A percentile compares a stretch with the other conserved stretches of the same genome.
These are phyloP conservation scores for Melanotaenia pygmaea DNA, from an alignment of 2,797 vertebrate species.

Conservation along the genomic window DNA sequence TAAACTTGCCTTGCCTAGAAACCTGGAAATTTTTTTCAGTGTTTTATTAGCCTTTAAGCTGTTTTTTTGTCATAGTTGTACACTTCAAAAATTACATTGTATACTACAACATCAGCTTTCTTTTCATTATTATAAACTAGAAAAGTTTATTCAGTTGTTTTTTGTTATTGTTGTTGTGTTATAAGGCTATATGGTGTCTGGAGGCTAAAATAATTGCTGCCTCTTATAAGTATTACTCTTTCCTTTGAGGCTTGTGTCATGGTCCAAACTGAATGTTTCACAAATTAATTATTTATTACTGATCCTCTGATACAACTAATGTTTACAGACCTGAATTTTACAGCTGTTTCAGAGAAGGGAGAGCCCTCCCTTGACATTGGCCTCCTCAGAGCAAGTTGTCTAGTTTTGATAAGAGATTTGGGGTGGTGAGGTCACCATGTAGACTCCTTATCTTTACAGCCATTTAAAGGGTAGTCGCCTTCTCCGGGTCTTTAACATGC, in stretches of 20 bases:
- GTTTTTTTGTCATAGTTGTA: not conserved
- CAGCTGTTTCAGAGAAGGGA: not conserved
- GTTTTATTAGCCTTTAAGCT: not conserved
- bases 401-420: slow-evolving; percentile 66
- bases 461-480: slow-evolving; percentile 67
- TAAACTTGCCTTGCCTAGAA: no score
- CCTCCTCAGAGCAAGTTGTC: slow-evolving; percentile 54
- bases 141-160: not conserved
- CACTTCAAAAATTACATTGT: not conserved
- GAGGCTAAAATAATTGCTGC: not conserved
- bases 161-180: not conserved
- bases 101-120: not conserved
- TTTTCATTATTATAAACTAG: not conserved
- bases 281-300: not conserved
- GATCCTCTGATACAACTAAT: not conserved
- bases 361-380: slow-evolving; percentile 5
- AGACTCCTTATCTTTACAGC: slow-evolving; percentile 64
- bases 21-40: no score
- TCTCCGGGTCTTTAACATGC: slow-evolving; percentile 30
- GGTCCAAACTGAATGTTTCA: not conserved
- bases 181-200: not conserved
- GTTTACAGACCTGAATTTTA: slow-evolving; percentile 9
- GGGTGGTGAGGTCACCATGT: slow-evolving; percentile 53
- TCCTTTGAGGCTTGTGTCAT: not conserved
- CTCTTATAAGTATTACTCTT: not conserved